Percentiles rank a stretch among this genome's conserved stretches.
Evolutionary conservation across 2,113 vertebrate species (phyloP).

Genomic region (Crotophaga sulcirostris): DNA sequence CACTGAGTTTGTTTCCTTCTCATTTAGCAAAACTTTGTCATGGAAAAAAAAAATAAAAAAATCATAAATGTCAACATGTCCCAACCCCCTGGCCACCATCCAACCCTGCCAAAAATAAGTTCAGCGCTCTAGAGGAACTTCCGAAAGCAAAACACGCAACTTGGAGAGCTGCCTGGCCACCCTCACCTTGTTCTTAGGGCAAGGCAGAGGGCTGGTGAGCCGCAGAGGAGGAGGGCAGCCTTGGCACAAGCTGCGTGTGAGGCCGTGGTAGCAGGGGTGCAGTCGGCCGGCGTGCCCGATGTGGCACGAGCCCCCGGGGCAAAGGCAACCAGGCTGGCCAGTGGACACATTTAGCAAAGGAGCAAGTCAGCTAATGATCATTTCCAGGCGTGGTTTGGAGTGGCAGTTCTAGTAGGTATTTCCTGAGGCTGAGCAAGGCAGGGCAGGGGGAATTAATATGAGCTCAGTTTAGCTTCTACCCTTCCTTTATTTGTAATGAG

Average conservation of each 20-base stretch:
- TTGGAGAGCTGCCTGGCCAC: background rate
- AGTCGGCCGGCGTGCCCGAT: background rate
- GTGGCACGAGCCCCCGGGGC: background rate
- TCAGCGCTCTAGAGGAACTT: background rate
- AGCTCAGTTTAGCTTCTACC: conserved; percentile 23
- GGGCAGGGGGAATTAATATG: background rate
- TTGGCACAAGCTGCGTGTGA: rapidly evolving
- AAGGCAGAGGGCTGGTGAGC: background rate
- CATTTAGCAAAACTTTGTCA: background rate
- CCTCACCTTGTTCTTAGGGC: background rate
- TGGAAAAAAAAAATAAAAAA: background rate
- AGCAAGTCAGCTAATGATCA: background rate
- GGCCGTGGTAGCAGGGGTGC: rapidly evolving
- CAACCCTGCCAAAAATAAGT: background rate
- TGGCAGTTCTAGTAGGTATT: background rate
- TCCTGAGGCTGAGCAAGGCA: conserved; percentile 23
- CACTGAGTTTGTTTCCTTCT: background rate
- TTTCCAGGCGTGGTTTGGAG: background rate
- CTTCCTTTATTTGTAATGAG: conserved; percentile 44
- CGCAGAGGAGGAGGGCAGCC: background rate
- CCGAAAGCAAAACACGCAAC: background rate
- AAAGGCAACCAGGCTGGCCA: background rate
- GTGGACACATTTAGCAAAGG: background rate
- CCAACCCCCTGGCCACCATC: background rate
- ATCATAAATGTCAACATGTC: background rate